Conservation (phyloP, 2,113 vertebrate genomes). For the Pelecanoides urinatrix region DNA sequence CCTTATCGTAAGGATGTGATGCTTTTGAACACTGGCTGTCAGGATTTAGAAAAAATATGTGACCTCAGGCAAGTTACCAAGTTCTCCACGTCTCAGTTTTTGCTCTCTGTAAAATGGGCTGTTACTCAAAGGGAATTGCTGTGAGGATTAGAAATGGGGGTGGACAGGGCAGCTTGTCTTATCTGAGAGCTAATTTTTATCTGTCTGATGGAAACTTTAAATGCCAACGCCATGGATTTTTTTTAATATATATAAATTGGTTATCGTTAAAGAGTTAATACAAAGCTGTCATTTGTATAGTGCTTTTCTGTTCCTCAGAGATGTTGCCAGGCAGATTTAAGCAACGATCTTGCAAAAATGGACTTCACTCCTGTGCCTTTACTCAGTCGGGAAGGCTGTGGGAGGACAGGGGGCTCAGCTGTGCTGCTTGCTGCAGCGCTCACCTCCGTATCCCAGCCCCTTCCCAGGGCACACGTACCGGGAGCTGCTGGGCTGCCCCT, state of each 20-base stretch:
- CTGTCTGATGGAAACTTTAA: neutral
- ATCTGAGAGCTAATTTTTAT: neutral
- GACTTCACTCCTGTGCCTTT: neutral
- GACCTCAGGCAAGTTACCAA: neutral
- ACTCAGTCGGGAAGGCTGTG: neutral
- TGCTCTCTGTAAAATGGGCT: neutral
- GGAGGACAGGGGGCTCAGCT: neutral
- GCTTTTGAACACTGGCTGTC: neutral
- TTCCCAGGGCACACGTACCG: rapidly evolving
- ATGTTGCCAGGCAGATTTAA: neutral
- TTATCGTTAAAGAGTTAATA: neutral
- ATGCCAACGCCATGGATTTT: neutral
- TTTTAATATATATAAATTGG: neutral
- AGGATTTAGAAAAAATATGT: neutral
- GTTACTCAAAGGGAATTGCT: neutral
- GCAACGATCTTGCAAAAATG: neutral
- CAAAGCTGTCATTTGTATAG: neutral
- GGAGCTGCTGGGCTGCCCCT: neutral
- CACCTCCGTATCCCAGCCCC: neutral
- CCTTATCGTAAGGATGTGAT: neutral
- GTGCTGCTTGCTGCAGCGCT: neutral
- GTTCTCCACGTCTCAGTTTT: neutral
- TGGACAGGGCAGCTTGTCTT: neutral
- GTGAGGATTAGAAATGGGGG: neutral
- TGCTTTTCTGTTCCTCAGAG: neutral